Conservation (phyloP, 2,797 vertebrate genomes). For the Pteropus rufus region DNA sequence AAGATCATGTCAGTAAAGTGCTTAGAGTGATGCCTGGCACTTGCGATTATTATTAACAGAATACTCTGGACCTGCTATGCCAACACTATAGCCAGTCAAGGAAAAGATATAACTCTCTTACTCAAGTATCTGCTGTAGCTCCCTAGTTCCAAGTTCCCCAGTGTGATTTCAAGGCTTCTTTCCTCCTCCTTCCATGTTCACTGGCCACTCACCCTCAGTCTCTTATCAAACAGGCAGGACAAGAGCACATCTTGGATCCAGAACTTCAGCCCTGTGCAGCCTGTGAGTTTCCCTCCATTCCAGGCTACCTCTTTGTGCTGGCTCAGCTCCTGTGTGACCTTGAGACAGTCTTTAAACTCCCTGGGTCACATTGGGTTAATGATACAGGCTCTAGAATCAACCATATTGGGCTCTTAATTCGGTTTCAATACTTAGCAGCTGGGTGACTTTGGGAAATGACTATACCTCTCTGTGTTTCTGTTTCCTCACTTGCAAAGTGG, state of each 20-base stretch:
- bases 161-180: background rate
- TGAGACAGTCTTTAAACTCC: no score
- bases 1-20: background rate
- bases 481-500: background rate
- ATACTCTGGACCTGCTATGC: background rate
- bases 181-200: background rate
- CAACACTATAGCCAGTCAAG: background rate
- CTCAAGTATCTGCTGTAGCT: background rate
- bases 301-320: background rate
- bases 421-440: background rate
- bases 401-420: background rate
- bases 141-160: background rate
- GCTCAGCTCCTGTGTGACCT: background rate
- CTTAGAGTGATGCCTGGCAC: background rate
- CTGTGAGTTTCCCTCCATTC: background rate
- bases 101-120: background rate
- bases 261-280: background rate
- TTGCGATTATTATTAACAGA: background rate
- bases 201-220: fast-evolving
- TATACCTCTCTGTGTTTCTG: background rate
- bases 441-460: background rate
- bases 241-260: background rate
- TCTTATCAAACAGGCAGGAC: background rate
- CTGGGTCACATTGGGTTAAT: fast-evolving
- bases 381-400: background rate